Evolutionary conservation across 2,888 invertebrate genomes (phyloP).

Genomic region (Philereme transversata): DNA sequence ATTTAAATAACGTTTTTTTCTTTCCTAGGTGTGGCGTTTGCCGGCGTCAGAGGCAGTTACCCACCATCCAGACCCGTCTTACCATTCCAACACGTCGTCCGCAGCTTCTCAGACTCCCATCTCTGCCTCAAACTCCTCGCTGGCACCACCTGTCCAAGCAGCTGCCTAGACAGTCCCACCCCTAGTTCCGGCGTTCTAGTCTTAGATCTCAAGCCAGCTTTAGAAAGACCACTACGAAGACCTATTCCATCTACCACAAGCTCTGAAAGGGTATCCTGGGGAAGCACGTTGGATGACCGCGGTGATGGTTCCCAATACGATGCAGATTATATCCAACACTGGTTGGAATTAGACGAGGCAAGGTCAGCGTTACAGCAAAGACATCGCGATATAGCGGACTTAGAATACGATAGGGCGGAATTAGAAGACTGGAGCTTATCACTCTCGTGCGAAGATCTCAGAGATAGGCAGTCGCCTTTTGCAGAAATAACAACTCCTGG

Average conservation of each 20-base stretch:
- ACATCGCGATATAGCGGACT: slow-evolving; percentile 87
- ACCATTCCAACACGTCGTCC: slow-evolving; percentile 89
- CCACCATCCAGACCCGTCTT: slow-evolving; percentile 88
- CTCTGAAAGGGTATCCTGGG: slow-evolving; percentile 83
- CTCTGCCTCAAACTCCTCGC: slow-evolving; percentile 88
- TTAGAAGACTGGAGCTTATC: slow-evolving; percentile 92
- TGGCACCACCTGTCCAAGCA: slow-evolving; percentile 80
- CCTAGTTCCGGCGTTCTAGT: slow-evolving; percentile 86
- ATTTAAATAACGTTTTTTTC: neutral
- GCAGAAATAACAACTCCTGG: slow-evolving; percentile 84
- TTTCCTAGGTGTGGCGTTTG: slow-evolving; percentile 77
- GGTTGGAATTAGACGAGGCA: slow-evolving; percentile 89
- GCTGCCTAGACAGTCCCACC: slow-evolving; percentile 83
- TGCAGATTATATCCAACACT: slow-evolving; percentile 89
- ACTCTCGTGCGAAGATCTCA: slow-evolving; percentile 88
- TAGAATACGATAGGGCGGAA: slow-evolving; percentile 90
- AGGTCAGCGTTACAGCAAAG: slow-evolving; percentile 87
- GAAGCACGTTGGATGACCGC: slow-evolving; percentile 83
- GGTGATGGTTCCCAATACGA: slow-evolving; percentile 86
- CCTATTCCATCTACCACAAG: slow-evolving; percentile 80
- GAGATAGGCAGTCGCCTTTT: slow-evolving; percentile 80
- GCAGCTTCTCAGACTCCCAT: slow-evolving; percentile 90
- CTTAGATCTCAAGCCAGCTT: slow-evolving; percentile 83
- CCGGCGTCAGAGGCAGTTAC: slow-evolving; percentile 88
- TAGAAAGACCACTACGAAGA: slow-evolving; percentile 84